These are phyloP conservation scores for Fragum whitleyi DNA, from an alignment of 2,888 invertebrate species.

Conservation along the genomic window DNA sequence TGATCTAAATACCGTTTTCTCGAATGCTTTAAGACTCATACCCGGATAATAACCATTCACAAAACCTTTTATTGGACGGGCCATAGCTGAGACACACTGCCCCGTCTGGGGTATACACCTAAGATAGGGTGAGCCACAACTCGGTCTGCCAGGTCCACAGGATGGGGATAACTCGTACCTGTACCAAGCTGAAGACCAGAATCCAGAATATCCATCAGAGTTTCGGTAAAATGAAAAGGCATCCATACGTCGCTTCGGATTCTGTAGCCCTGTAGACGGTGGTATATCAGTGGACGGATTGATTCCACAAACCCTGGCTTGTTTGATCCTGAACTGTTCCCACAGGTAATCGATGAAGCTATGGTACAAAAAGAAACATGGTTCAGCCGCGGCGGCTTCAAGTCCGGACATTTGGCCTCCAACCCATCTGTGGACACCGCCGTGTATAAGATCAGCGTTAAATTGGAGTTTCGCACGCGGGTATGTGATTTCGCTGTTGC, in stretches of 20 bases:
- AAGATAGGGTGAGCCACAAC: conserved; percentile 57
- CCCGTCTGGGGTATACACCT: conserved; percentile 41
- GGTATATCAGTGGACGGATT: conserved; percentile 67
- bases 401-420: conserved; percentile 75
- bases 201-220: conserved; percentile 54
- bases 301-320: conserved; percentile 57
- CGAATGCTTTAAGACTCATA: neutral
- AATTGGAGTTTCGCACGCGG: conserved; percentile 56
- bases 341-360: conserved; percentile 77
- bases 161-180: conserved; percentile 61
- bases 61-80: neutral
- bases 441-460: conserved; percentile 67
- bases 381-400: conserved; percentile 75
- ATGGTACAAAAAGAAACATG: conserved; percentile 77
- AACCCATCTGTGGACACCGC: conserved; percentile 75
- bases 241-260: conserved; percentile 50
- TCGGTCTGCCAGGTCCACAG: conserved; percentile 53
- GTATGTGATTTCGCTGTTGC: conserved; percentile 56
- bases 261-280: conserved; percentile 43
- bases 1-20: neutral
- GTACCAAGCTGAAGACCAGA: conserved; percentile 59
- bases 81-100: conserved; percentile 40
- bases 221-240: conserved; percentile 55
- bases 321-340: conserved; percentile 72
- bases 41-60: neutral